phyloP scores from a whole-genome alignment of 2,888 invertebrate genomes.

The Nycteola revayana region DNA sequence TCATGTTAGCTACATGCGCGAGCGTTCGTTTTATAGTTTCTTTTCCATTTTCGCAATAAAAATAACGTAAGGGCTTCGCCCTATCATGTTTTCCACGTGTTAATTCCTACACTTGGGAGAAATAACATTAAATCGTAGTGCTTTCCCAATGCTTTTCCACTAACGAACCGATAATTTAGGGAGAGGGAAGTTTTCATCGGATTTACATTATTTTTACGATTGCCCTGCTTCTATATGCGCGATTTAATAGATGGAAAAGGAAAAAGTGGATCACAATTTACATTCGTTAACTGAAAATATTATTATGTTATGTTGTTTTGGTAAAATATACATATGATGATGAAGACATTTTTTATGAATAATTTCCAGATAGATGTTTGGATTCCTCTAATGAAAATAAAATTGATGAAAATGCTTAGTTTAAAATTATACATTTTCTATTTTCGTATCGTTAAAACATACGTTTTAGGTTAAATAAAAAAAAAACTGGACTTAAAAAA shows the following conservation, averaged over 20 bases:
- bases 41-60: conserved; percentile 30
- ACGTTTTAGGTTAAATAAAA: too few species aligned
- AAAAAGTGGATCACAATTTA: conserved; percentile 5
- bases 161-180: conserved; percentile 72
- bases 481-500: too few species aligned
- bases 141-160: conserved; percentile 55
- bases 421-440: too few species aligned
- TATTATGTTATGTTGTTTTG: too few species aligned
- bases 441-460: too few species aligned
- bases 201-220: conserved; percentile 33
- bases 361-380: too few species aligned
- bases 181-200: conserved; percentile 46
- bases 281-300: conserved; percentile 3
- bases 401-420: too few species aligned
- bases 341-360: too few species aligned
- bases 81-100: conserved; percentile 62
- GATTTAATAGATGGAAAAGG: conserved; percentile 6
- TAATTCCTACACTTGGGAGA: conserved; percentile 72
- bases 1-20: too few species aligned
- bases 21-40: conserved; percentile 23
- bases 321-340: too few species aligned
- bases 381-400: too few species aligned
- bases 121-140: conserved; percentile 72
- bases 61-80: conserved; percentile 35
- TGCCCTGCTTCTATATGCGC: conserved; percentile 21